Base-by-base conservation (phyloP, 2,113 vertebrate genomes). In the Petrocephalus zakoni region DNA sequence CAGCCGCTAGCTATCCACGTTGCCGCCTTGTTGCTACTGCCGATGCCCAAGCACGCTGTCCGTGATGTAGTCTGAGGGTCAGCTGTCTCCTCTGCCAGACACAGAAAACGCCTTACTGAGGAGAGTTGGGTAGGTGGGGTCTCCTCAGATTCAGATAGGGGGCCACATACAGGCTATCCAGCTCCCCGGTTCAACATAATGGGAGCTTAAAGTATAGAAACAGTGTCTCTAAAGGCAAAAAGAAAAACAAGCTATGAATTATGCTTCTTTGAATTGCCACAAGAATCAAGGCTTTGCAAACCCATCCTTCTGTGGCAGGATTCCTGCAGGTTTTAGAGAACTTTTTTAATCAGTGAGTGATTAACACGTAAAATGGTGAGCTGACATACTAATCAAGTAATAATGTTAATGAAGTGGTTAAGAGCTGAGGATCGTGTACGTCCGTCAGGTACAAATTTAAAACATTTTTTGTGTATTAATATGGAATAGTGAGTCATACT, bases 291-390 rank as follows among this genome's bases (percentile, higher is more conserved):
- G 2, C 7, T 83, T 46, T 49, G 46, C 78, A 83, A 49, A 83
- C 0, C 46, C 46, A 37, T 15, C 29, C 68, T 42, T 83, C 5
- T 4, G 81, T 7, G 19, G 46, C 21, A 83, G 46, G 42, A 83
- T 22, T 83, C 42, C 81, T 83, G 46, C 81, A 75, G 37, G 37
- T 83, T 49, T 9, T n/a, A n/a, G 42, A 47, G 81, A 47, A 83
- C 81, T 22, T 83, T 47, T 29, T 25, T 83, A 83, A 83, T 83
- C 22, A 83, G 7, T 68, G 46, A 21, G 46, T 83, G 81, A 83
- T 83, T 83, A 83, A 83, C 46, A 83, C 81, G 19, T 83, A 42
- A 83, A 83, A 83, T 49, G 46, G 81, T 83, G 19, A 10, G 46
- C 19, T 49, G 81, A 83, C 21, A 22, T 83, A 47, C 15, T 83